Evolutionary conservation across 35 echinoderm and acorn worm genomes (phyloP).

Genomic region (Holothuria glaberrima): DNA sequence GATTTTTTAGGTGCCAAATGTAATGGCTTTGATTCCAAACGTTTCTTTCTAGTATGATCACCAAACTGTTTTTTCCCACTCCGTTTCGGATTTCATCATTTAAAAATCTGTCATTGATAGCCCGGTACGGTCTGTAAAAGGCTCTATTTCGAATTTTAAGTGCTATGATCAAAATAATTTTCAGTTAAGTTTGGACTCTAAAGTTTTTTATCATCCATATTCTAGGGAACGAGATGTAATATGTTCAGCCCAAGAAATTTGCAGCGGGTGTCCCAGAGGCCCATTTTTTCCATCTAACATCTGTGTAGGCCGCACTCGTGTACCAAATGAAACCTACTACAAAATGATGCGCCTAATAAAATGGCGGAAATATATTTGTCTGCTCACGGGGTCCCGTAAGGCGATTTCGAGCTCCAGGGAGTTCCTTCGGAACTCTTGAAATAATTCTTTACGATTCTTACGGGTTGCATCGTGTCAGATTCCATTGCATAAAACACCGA

Average conservation of each 20-base stretch:
- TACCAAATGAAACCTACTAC: conserved; percentile 31
- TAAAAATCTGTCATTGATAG: conserved; percentile 59
- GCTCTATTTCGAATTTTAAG: conserved; percentile 52
- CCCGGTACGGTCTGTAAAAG: conserved; percentile 49
- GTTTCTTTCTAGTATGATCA: conserved; percentile 20
- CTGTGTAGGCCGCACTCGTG: conserved; percentile 22
- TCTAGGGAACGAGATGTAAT: conserved; percentile 10
- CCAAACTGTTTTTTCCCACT: conserved; percentile 21
- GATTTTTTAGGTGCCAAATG: conserved; percentile 57
- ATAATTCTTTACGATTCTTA: conserved; percentile 63
- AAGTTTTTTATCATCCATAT: conserved; percentile 39
- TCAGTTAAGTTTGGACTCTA: conserved; percentile 51
- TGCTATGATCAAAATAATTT: conserved; percentile 50
- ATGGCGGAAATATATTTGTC: conserved; percentile 62
- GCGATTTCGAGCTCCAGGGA: conserved; percentile 41
- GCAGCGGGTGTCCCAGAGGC: conserved; percentile 25
- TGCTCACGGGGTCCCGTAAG: conserved; percentile 48
- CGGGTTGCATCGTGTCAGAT: conserved; percentile 50
- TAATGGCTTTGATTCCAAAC: conserved; percentile 49
- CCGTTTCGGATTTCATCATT: conserved; percentile 50
- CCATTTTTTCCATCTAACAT: conserved; percentile 47
- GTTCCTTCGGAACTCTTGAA: conserved; percentile 55
- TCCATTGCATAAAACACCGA: conserved; percentile 49
- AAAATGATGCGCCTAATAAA: conserved; percentile 50
- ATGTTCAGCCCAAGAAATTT: conserved; percentile 29